These are phyloP conservation scores for Adela reaumurella DNA, from an alignment of 2,888 invertebrate species.

Conservation along the genomic window DNA sequence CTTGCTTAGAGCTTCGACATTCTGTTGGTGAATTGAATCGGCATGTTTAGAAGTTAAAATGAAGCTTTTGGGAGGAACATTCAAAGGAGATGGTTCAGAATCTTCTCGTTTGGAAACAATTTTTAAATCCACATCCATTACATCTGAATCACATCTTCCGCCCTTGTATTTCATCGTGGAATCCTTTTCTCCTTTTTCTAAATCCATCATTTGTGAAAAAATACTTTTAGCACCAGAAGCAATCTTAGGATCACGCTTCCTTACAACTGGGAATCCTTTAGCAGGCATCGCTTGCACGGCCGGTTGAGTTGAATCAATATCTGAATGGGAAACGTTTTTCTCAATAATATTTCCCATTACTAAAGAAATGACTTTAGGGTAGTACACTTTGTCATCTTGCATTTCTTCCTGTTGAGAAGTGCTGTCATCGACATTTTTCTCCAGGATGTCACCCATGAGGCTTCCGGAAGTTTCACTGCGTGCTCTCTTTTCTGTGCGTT, in stretches of 20 bases:
- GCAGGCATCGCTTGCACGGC: constrained; percentile 21
- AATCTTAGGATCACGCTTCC: constrained; percentile 29
- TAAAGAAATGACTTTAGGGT: constrained; percentile 37
- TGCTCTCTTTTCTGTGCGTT: constrained; percentile 36
- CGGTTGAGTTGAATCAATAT: constrained; percentile 17
- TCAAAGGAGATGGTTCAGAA: constrained; percentile 13
- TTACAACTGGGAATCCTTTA: constrained; percentile 50
- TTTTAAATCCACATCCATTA: constrained; percentile 33
- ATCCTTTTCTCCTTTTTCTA: constrained; percentile 12
- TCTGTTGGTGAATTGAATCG: constrained; percentile 68
- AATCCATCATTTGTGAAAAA: constrained; percentile 43
- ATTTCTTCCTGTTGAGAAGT: too few relatives aligned
- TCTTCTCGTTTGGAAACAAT: too few relatives aligned
- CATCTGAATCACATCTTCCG: too few relatives aligned
- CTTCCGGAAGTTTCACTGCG: constrained; percentile 20
- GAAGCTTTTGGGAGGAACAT: constrained; percentile 36
- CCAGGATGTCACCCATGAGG: constrained; percentile 29
- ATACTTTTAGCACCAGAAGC: constrained; percentile 38
- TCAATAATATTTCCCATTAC: constrained; percentile 58
- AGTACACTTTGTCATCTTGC: constrained; percentile 43
- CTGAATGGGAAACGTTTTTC: constrained; percentile 26
- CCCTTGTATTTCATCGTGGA: constrained; percentile 1
- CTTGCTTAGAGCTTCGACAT: constrained; percentile 59
- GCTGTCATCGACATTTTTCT: constrained; percentile 25
- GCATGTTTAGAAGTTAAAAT: constrained; percentile 48